Conservation (phyloP, 1,140 invertebrate genomes). For the Odontomachus brunneus region DNA sequence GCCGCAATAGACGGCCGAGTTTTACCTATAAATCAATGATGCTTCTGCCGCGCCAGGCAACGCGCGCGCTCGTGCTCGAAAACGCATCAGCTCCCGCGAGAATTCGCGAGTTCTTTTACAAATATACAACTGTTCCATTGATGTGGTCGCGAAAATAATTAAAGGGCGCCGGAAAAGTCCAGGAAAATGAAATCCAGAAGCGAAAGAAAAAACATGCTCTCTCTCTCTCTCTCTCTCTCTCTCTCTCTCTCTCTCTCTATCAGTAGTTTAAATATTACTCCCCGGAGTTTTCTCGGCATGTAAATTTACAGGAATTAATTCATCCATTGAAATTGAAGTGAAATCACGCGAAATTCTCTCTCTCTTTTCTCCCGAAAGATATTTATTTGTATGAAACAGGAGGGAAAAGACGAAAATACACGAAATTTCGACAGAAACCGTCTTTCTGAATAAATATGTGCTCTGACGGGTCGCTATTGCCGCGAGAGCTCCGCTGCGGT, state of each 20-base stretch:
- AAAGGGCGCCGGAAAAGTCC: not conserved
- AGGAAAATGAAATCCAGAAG: not conserved
- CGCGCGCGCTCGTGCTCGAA: not conserved
- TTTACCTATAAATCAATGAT: slow-evolving; percentile 57
- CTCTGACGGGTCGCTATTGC: not conserved
- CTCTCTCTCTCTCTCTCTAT: no score
- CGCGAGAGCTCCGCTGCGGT: not conserved
- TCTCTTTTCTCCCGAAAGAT: no score
- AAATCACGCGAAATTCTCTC: no score
- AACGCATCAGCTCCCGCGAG: not conserved
- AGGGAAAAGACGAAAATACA: not conserved
- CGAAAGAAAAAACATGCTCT: not conserved
- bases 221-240: no score
- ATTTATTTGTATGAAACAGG: not conserved
- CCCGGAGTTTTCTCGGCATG: not conserved
- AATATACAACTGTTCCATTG: not conserved
- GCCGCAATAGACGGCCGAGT: slow-evolving; percentile 15
- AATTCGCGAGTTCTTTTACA: slow-evolving; percentile 11
- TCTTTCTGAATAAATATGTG: not conserved
- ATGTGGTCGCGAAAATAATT: slow-evolving; percentile 5
- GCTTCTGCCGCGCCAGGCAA: not conserved
- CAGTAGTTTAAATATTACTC: slow-evolving; percentile 16
- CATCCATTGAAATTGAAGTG: no score
- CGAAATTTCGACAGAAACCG: not conserved
- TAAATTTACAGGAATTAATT: not conserved